A percentile compares a stretch with the other conserved stretches of the same genome.
phyloP scores from a whole-genome alignment of 2,888 invertebrate genomes.

The Hyposoter didymator region DNA sequence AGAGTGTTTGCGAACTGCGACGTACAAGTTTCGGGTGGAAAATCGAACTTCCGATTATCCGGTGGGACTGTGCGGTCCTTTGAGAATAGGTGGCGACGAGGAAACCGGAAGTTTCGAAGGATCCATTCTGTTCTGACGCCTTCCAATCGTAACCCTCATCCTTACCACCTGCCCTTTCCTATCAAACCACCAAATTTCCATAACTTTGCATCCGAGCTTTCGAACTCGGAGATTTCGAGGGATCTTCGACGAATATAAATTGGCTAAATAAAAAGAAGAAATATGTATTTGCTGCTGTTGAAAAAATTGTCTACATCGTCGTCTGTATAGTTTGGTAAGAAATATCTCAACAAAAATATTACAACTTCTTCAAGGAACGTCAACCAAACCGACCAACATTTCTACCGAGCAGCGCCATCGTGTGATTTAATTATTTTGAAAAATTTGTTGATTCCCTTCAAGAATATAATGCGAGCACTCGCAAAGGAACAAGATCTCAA shows the following conservation, averaged over 20 bases:
- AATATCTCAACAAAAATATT: not conserved
- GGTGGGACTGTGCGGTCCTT: conserved; percentile 41
- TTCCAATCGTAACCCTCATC: conserved; percentile 26
- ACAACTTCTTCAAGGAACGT: not conserved
- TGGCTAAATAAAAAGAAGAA: not conserved
- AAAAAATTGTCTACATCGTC: not conserved
- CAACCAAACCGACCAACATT: not conserved
- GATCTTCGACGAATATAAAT: not conserved
- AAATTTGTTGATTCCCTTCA: not conserved
- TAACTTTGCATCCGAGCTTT: conserved; percentile 55
- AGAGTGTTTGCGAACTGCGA: conserved; percentile 4
- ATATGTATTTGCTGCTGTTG: not conserved
- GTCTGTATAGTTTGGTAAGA: not conserved
- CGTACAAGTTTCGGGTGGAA: conserved; percentile 40
- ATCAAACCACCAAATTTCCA: conserved; percentile 52
- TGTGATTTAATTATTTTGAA: no score
- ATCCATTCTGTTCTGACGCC: conserved; percentile 27
- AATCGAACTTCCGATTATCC: conserved; percentile 60
- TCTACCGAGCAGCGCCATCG: no score
- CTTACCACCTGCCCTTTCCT: not conserved
- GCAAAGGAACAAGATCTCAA: not conserved
- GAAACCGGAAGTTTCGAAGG: conserved; percentile 54
- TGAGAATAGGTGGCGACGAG: conserved; percentile 24
- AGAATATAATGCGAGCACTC: not conserved
- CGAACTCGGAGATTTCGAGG: conserved; percentile 12